A percentile compares a stretch with the other conserved stretches of the same genome.
Conservation (phyloP, 2,797 vertebrate species). For the Tinamus major region DNA sequence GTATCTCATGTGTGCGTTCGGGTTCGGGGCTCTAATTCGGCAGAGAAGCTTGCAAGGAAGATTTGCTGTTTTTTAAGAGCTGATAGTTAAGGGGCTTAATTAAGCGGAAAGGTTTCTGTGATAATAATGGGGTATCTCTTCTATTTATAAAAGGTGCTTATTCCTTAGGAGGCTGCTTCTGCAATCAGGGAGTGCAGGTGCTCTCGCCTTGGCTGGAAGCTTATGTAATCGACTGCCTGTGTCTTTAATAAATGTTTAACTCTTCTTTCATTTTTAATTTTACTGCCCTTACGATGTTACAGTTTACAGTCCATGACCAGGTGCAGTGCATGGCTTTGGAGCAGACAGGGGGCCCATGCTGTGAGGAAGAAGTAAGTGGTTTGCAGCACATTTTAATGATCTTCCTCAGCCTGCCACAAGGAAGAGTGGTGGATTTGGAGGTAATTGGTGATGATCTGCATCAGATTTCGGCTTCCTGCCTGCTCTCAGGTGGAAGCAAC, state of each 20-base stretch:
- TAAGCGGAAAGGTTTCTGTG: neutral
- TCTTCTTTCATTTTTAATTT: neutral
- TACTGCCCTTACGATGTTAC: neutral
- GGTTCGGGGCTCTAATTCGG: neutral
- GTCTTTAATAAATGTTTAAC: neutral
- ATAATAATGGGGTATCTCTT: neutral
- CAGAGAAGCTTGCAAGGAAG: neutral
- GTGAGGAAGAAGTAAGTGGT: neutral
- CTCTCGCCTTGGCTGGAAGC: neutral
- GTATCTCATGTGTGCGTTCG: neutral
- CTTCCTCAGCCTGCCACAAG: neutral
- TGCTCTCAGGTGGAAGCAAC: neutral
- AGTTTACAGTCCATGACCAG: neutral
- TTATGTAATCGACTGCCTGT: rapidly evolving
- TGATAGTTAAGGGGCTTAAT: neutral
- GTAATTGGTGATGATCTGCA: neutral
- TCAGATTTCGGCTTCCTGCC: neutral
- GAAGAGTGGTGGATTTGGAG: neutral
- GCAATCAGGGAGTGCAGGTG: neutral
- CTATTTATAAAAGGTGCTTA: neutral
- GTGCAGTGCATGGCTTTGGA: rapidly evolving
- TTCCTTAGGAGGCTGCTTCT: neutral
- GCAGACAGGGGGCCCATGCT: neutral
- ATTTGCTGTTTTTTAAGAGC: neutral
- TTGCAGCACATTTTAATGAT: neutral